Evolutionary conservation across 2,888 invertebrate genomes (phyloP).

Genomic region (Mesorhabditis spiculigera): DNA sequence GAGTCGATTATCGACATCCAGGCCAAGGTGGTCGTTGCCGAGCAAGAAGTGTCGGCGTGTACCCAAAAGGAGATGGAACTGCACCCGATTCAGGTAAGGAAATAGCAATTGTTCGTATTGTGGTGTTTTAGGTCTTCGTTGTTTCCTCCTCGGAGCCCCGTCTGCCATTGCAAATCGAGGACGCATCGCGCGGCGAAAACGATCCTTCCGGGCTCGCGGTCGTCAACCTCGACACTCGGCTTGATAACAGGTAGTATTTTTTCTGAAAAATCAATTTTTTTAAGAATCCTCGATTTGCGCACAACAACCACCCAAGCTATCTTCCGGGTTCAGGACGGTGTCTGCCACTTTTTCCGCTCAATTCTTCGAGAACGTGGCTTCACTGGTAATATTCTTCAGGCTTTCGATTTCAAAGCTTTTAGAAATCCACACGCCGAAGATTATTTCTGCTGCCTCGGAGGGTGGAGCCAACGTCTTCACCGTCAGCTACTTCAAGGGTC

Average conservation of each 20-base stretch:
- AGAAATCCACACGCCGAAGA: constrained; percentile 98
- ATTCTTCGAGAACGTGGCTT: constrained; percentile 65
- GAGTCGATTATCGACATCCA: constrained; percentile 91
- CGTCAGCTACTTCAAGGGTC: constrained; percentile 84
- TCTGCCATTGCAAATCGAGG: constrained; percentile 90
- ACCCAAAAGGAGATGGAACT: constrained; percentile 82
- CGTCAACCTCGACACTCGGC: constrained; percentile 92
- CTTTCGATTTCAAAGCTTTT: constrained; percentile 68
- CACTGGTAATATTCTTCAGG: constrained; percentile 59
- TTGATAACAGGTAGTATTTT: constrained; percentile 75
- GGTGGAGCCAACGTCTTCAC: constrained; percentile 68
- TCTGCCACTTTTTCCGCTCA: constrained; percentile 86
- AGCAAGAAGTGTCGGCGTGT: constrained; percentile 79
- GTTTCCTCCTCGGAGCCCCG: constrained; percentile 66
- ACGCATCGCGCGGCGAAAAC: constrained; percentile 72
- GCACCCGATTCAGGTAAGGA: constrained; percentile 57
- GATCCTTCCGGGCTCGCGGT: constrained; percentile 65
- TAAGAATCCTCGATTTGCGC: constrained; percentile 76
- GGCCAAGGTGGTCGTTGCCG: constrained; percentile 74
- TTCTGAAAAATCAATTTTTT: constrained; percentile 14
- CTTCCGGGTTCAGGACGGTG: constrained; percentile 80
- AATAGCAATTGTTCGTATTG: neutral
- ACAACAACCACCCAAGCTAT: constrained; percentile 97
- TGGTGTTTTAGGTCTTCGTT: constrained; percentile 37
- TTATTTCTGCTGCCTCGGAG: constrained; percentile 93